A percentile compares a stretch with the other conserved stretches of the same genome.
Evolutionary conservation across 2,888 invertebrate species (phyloP).

Genomic region (Hecatera dysodea): DNA sequence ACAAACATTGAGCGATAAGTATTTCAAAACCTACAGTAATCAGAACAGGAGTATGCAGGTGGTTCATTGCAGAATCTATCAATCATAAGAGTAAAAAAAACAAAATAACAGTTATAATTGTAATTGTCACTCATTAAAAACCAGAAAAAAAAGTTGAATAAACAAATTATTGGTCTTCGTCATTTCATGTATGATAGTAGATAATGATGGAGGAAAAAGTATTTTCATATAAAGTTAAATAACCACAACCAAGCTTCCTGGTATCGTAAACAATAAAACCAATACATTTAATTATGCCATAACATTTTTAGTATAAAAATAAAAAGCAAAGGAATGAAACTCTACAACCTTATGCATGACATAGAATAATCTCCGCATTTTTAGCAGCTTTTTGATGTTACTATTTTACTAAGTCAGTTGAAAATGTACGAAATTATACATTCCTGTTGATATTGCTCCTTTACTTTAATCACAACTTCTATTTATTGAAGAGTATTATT

Average conservation of each 20-base stretch:
- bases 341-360: conserved; percentile 41
- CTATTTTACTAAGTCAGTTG: conserved; percentile 33
- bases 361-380: conserved; percentile 31
- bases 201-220: conserved; percentile 37
- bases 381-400: conserved; percentile 38
- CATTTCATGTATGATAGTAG: too few relatives aligned
- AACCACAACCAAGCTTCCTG: conserved; percentile 16
- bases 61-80: conserved; percentile 5
- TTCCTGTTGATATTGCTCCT: conserved; percentile 63
- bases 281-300: conserved; percentile 47
- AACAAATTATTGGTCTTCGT: too few relatives aligned
- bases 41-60: not conserved
- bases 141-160: too few relatives aligned
- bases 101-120: not conserved
- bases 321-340: conserved; percentile 7
- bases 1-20: conserved; percentile 8
- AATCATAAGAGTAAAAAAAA: conserved; percentile 2
- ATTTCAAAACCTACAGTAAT: conserved; percentile 5
- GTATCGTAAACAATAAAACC: conserved; percentile 8
- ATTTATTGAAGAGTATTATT: conserved; percentile 39
- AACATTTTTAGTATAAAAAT: conserved; percentile 41
- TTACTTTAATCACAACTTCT: conserved; percentile 32
- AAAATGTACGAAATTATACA: conserved; percentile 52
- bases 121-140: conserved; percentile 10
- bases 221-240: not conserved